Evolutionary conservation across 2,888 invertebrate species (phyloP).

Genomic region (Drosophila helvetica): DNA sequence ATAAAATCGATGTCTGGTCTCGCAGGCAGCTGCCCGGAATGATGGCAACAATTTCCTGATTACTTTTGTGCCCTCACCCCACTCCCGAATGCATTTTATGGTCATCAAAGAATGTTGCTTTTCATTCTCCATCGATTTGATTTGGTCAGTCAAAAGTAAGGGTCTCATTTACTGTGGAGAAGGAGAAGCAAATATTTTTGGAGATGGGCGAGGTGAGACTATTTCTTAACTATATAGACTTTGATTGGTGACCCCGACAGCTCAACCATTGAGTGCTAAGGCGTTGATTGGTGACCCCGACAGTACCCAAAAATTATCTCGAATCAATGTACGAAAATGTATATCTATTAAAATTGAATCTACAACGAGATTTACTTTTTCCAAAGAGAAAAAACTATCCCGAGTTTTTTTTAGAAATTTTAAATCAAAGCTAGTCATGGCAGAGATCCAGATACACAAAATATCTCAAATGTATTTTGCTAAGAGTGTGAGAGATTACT

Average conservation of each 20-base stretch:
- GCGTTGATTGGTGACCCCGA: no score
- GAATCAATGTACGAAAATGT: no score
- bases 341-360: no score
- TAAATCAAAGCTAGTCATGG: not conserved
- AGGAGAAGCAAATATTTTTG: not conserved
- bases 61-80: conserved; percentile 57
- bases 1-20: conserved; percentile 57
- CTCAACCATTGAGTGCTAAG: no score
- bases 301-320: no score
- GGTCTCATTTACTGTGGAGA: not conserved
- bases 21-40: conserved; percentile 46
- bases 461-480: not conserved
- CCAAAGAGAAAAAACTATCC: not conserved
- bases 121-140: conserved; percentile 28
- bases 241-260: no score
- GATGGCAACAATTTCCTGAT: conserved; percentile 78
- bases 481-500: not conserved
- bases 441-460: no score
- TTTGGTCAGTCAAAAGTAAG: conserved; percentile 22
- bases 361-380: no score
- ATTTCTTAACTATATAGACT: no score
- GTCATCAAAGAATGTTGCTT: conserved; percentile 52
- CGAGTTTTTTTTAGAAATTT: not conserved
- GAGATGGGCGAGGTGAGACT: no score
- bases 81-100: conserved; percentile 57